Base-by-base conservation (phyloP, 1,140 invertebrate genomes). In the Trypoxylus dichotomus region DNA sequence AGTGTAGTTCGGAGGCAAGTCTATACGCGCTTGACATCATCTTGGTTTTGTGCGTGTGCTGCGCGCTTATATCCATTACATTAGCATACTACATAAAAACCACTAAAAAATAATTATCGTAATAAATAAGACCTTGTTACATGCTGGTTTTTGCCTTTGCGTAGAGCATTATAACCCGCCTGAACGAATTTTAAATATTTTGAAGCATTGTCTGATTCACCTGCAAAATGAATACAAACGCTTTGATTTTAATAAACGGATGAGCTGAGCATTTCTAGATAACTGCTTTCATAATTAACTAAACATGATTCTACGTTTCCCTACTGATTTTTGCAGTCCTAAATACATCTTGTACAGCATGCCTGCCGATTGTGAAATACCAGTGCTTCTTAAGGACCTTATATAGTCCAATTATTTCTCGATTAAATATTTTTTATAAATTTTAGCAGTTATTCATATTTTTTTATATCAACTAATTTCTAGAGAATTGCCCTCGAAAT, bases 101-200 rank as follows among this genome's bases (percentile, higher is more conserved):
- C 13, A 68, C 21, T 68, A 68, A 68, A 63, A 60, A n/a, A 29
- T 68, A 29, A 68, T 68, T 68, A 68, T 68, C 60, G 24, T 68
- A 68, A 68, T 25, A 68, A 68, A 68, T 68, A 68, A 68, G 27
- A 68, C 11, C 25, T 68, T 27, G 60, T 68, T 68, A 29, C 27
- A 21, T 68, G 11, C 60, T 11, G 19, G 19, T 68, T 54, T 54
- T 3, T 54, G 6, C 1, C 19, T 54, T 21, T 54, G 19, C 19
- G 43, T 47, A 15, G 7, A n/a, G 13, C 13, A 54, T 54, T 54
- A 54, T n/a, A 54, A n/a, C 47, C 1, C 13, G 15, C 47, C 47
- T n/a, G 47, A 19, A 54, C 13, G 10, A 54, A n/a, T 3, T 1
- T 43, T 43, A 54, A 13, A 3, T 3, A 54, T 5, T 5, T 3